These are phyloP conservation scores for Hylomyscus alleni DNA, from an alignment of 2,797 vertebrate genomes.

Conservation along the genomic window DNA sequence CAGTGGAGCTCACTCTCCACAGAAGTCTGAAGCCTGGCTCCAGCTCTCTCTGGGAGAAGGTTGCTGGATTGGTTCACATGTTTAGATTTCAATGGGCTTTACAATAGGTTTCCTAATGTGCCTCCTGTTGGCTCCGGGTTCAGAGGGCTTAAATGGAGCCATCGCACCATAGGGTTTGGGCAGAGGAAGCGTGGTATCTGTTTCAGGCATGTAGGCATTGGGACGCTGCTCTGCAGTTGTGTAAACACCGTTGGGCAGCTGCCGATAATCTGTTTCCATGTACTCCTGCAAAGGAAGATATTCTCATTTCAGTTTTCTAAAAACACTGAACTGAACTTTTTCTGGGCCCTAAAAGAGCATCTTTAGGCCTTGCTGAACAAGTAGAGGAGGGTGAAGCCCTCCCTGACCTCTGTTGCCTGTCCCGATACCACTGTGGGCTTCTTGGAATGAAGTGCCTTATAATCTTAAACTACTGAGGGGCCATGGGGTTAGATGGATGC, in stretches of 20 bases:
- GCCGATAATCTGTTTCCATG: constrained; percentile 88
- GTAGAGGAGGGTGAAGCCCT: background rate
- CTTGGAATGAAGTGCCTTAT: constrained; percentile 6
- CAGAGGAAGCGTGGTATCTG: constrained; percentile 88
- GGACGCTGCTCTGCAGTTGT: constrained; percentile 92
- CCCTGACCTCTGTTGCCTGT: no score
- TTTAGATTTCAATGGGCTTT: constrained; percentile 91
- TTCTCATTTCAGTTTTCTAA: constrained; percentile 66
- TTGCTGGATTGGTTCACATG: background rate
- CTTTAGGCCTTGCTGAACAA: background rate
- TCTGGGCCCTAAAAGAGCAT: background rate
- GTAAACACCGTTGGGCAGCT: constrained; percentile 86
- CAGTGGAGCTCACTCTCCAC: constrained; percentile 24
- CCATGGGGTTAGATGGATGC: background rate
- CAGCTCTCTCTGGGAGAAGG: background rate
- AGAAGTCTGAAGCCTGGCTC: background rate
- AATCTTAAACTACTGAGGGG: constrained; percentile 21
- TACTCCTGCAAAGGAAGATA: constrained; percentile 86
- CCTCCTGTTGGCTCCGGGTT: constrained; percentile 91
- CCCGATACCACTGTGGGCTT: background rate
- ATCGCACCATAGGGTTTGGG: constrained; percentile 92
- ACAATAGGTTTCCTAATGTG: constrained; percentile 91
- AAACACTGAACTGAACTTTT: constrained; percentile 21
- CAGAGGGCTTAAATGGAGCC: constrained; percentile 93
- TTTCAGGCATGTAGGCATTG: constrained; percentile 90